Conservation (phyloP, 2,797 vertebrate species). For the Macroramphosus scolopax region DNA sequence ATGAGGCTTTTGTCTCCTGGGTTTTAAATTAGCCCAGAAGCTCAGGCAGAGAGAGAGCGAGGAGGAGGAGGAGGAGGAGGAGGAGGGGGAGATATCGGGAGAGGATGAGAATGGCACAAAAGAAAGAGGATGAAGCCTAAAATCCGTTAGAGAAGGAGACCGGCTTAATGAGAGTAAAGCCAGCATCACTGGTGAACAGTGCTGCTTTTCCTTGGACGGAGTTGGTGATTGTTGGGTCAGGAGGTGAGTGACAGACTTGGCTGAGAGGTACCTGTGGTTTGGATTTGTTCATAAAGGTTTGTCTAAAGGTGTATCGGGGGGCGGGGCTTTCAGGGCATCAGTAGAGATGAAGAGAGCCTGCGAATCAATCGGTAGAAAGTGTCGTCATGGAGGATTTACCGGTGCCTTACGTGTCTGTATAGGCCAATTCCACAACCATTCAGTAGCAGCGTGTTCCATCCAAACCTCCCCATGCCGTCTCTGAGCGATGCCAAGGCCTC, state of each 20-base stretch:
- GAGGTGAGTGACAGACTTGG: neutral
- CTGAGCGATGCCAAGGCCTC: slow-evolving; percentile 24
- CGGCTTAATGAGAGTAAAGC: slow-evolving; percentile 42
- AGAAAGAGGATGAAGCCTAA: slow-evolving; percentile 25
- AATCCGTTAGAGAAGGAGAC: slow-evolving; percentile 37
- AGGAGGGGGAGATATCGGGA: too few species aligned
- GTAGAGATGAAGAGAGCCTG: too few species aligned
- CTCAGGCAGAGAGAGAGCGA: slow-evolving; percentile 17
- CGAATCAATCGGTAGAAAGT: too few species aligned
- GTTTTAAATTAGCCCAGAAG: slow-evolving; percentile 67
- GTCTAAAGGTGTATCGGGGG: too few species aligned
- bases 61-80: slow-evolving; percentile 3
- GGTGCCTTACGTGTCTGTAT: too few species aligned
- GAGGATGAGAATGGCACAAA: slow-evolving; percentile 16
- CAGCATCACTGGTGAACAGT: slow-evolving; percentile 8
- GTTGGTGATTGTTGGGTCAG: slow-evolving; percentile 24
- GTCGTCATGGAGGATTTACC: too few species aligned
- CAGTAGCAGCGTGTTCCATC: slow-evolving; percentile 11
- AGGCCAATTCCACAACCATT: neutral
- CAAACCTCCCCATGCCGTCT: slow-evolving; percentile 33
- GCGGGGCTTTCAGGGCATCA: too few species aligned
- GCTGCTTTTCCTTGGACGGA: slow-evolving; percentile 22
- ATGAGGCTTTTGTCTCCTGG: slow-evolving; percentile 66
- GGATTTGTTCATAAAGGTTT: too few species aligned
- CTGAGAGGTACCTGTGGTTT: too few species aligned